Evolutionary conservation across 2,113 vertebrate species (phyloP).

Genomic region (Rousettus leschenaultii): DNA sequence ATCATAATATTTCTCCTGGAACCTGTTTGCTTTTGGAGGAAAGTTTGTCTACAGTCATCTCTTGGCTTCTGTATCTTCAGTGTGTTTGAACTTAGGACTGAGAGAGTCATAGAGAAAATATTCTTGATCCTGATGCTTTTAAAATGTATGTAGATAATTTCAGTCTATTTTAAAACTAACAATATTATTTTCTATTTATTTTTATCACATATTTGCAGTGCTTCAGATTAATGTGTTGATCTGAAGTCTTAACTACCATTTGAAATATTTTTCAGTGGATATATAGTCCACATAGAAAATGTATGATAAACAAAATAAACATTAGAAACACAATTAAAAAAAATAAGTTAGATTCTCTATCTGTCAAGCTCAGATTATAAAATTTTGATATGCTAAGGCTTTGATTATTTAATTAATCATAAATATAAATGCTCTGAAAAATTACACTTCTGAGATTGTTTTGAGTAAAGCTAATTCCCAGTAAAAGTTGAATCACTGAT

Average conservation of each 20-base stretch:
- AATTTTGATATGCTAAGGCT: slow-evolving; percentile 50
- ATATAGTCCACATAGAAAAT: slow-evolving; percentile 30
- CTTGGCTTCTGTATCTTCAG: background rate
- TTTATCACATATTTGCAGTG: slow-evolving; percentile 24
- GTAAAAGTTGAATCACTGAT: slow-evolving; percentile 20
- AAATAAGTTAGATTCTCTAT: background rate
- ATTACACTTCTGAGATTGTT: background rate
- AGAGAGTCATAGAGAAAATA: background rate
- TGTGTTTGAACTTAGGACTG: background rate
- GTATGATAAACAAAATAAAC: slow-evolving; percentile 21
- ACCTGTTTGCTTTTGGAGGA: slow-evolving; percentile 24
- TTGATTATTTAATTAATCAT: slow-evolving; percentile 73
- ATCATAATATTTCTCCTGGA: background rate
- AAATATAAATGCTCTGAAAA: background rate
- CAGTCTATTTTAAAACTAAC: background rate
- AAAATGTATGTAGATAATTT: slow-evolving; percentile 27
- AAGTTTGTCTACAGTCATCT: background rate
- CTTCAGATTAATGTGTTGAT: background rate
- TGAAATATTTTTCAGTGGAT: slow-evolving; percentile 39
- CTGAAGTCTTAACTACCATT: slow-evolving; percentile 21
- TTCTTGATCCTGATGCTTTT: background rate
- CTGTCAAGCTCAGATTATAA: background rate
- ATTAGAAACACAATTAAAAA: slow-evolving; percentile 22
- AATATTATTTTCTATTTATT: slow-evolving; percentile 24
- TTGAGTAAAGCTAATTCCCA: slow-evolving; percentile 24